A percentile compares a stretch with the other conserved stretches of the same genome.
Conservation (phyloP, 1,140 invertebrate genomes). For the Bicyclus anynana region DNA sequence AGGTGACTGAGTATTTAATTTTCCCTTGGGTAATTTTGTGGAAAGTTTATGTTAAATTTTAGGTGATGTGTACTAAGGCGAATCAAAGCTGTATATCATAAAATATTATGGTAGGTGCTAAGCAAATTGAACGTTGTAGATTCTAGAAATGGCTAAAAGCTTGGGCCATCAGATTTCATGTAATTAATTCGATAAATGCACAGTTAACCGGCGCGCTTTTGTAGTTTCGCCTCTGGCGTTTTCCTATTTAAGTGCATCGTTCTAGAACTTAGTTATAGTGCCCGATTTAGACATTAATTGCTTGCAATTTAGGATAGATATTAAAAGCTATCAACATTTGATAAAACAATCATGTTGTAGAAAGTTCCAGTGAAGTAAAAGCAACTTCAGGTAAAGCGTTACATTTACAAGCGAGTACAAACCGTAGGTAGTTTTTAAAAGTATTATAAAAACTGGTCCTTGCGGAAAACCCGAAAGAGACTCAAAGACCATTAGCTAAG, state of each 20-base stretch:
- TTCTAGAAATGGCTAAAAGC: not conserved
- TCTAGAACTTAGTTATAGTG: not conserved
- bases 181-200: not conserved
- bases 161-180: not conserved
- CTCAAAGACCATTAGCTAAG: slow-evolving; percentile 12
- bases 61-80: no score
- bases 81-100: no score
- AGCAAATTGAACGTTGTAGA: not conserved
- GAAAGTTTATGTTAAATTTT: no score
- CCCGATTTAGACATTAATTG: not conserved
- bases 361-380: no score
- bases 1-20: no score
- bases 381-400: no score
- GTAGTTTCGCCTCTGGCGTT: not conserved
- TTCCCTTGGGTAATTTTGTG: no score
- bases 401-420: no score
- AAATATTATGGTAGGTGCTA: no score
- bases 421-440: not conserved
- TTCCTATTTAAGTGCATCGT: not conserved
- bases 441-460: not conserved
- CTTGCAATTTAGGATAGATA: no score
- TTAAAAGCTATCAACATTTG: no score
- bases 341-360: no score
- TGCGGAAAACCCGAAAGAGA: not conserved
- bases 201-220: not conserved